Percentiles rank a stretch among this genome's conserved stretches.
phyloP scores from a whole-genome alignment of 2,113 vertebrate species.

The Antechinus stuartii region DNA sequence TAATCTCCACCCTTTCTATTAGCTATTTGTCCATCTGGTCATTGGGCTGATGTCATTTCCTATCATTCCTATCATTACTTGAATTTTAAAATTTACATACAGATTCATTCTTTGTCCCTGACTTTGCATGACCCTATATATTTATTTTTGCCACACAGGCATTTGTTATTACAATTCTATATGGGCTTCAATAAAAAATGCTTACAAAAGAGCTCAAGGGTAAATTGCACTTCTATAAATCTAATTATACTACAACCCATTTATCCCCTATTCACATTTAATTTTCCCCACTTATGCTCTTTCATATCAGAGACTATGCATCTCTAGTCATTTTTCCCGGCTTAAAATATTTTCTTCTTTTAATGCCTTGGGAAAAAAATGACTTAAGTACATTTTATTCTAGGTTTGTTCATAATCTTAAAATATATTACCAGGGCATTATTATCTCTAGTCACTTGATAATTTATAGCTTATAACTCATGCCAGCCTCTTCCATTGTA shows the following conservation, averaged over 20 bases:
- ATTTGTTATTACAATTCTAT: not conserved
- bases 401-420: conserved; percentile 41
- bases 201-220: not conserved
- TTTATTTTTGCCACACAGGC: not conserved
- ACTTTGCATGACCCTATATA: not conserved
- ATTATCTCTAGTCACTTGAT: conserved; percentile 23
- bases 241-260: not conserved
- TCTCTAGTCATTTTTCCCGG: conserved; percentile 27
- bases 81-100: not conserved
- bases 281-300: conserved; percentile 34
- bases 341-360: conserved; percentile 54
- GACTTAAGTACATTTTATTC: conserved; percentile 28
- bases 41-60: not conserved
- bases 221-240: conserved; percentile 38
- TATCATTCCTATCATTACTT: not conserved
- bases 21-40: not conserved
- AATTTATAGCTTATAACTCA: conserved; percentile 39
- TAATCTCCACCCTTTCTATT: not conserved
- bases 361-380: conserved; percentile 22
- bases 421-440: conserved; percentile 29
- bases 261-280: conserved; percentile 28
- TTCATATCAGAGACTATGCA: conserved; percentile 14
- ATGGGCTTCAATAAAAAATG: not conserved
- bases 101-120: not conserved
- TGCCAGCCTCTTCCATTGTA: not conserved